Percentiles rank a stretch among this genome's conserved stretches.
phyloP scores from a whole-genome alignment of 2,797 vertebrate species.

The Melanotaenia trifasciata region DNA sequence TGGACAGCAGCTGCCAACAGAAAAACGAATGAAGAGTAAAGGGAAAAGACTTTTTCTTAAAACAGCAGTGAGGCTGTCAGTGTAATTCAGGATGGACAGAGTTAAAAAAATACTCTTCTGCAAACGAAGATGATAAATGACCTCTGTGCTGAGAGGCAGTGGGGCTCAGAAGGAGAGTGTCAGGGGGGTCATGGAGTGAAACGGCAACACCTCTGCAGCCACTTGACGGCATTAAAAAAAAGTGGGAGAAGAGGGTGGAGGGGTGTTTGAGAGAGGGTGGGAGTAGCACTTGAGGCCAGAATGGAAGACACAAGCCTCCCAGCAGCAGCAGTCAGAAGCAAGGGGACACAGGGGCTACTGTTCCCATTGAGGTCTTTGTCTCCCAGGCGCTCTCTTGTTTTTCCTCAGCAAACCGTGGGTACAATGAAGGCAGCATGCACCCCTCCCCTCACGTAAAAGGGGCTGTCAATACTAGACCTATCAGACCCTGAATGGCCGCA shows the following conservation, averaged over 20 bases:
- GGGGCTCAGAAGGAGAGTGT: constrained; percentile 52
- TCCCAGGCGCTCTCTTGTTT: constrained; percentile 87
- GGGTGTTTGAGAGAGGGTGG: constrained; percentile 76
- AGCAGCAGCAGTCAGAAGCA: constrained; percentile 79
- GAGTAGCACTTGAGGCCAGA: constrained; percentile 84
- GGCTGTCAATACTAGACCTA: constrained; percentile 88
- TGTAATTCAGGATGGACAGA: background rate
- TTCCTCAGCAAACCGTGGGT: constrained; percentile 86
- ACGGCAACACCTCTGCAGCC: constrained; percentile 81
- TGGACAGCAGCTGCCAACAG: background rate
- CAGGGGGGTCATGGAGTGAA: constrained; percentile 67
- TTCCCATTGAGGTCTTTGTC: constrained; percentile 91
- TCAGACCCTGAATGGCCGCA: constrained; percentile 85
- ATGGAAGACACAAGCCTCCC: constrained; percentile 82
- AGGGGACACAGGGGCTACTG: constrained; percentile 91
- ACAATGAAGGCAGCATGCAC: constrained; percentile 82
- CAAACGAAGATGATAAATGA: constrained; percentile 75
- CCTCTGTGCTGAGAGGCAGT: constrained; percentile 57
- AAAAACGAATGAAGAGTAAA: background rate
- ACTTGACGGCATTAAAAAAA: constrained; percentile 79
- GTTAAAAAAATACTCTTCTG: constrained; percentile 57
- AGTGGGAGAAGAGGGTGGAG: constrained; percentile 63
- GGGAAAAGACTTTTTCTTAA: background rate
- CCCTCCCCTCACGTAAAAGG: constrained; percentile 78
- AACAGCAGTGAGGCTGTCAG: background rate